Evolutionary conservation across 2,797 vertebrate species (phyloP).

Genomic region (Lutjanus campechanus): DNA sequence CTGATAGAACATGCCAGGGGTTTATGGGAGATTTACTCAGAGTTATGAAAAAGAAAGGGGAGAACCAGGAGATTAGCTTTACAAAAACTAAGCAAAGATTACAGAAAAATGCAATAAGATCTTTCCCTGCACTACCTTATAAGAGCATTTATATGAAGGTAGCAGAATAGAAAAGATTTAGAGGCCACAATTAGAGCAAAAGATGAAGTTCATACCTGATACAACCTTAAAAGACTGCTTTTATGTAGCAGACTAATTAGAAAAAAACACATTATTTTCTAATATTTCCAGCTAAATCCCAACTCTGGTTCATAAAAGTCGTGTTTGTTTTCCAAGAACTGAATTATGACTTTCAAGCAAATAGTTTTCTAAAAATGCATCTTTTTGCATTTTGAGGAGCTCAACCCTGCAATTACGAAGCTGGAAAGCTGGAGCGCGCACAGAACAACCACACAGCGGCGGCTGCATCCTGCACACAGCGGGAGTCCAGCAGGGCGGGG

Average conservation of each 20-base stretch:
- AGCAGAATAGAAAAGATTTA: slow-evolving; percentile 17
- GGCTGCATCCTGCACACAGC: slow-evolving; percentile 15
- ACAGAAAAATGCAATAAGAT: slow-evolving; percentile 82
- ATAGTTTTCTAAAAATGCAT: slow-evolving; percentile 40
- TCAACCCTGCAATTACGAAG: slow-evolving; percentile 60
- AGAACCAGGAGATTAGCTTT: slow-evolving; percentile 77
- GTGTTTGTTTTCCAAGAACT: slow-evolving; percentile 45
- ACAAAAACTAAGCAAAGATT: slow-evolving; percentile 77
- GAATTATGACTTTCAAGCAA: slow-evolving; percentile 32
- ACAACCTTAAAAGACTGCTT: slow-evolving; percentile 4
- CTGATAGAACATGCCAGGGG: slow-evolving; percentile 78
- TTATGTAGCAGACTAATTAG: slow-evolving; percentile 17
- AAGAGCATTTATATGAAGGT: slow-evolving; percentile 59
- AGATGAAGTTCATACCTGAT: slow-evolving; percentile 11
- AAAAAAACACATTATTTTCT: neutral
- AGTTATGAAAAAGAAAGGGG: slow-evolving; percentile 81
- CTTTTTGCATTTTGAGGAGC: slow-evolving; percentile 35
- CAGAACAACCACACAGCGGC: slow-evolving; percentile 24
- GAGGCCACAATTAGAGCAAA: slow-evolving; percentile 44
- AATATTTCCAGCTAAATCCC: slow-evolving; percentile 12
- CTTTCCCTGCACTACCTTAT: slow-evolving; percentile 61
- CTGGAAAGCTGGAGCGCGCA: slow-evolving; percentile 38
- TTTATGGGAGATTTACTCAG: slow-evolving; percentile 79
- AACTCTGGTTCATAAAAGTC: slow-evolving; percentile 10
- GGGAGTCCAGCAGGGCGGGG: slow-evolving; percentile 32